These are phyloP conservation scores for Arizona elegans DNA, from an alignment of 2,113 vertebrate genomes.

Conservation along the genomic window DNA sequence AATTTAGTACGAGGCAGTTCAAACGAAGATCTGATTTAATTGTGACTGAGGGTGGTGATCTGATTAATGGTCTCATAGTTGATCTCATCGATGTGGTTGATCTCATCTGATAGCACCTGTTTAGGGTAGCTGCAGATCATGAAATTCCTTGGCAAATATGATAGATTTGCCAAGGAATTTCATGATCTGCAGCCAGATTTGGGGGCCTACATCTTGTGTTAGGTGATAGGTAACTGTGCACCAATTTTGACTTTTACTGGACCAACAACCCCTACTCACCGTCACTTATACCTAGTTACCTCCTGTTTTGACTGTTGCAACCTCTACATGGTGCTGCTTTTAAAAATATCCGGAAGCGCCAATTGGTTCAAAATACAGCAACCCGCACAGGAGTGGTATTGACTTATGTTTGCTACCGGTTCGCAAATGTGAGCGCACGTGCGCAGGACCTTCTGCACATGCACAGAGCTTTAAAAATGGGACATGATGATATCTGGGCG, in stretches of 20 bases:
- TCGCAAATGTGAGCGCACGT: too few species aligned
- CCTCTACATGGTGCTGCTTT: neutral
- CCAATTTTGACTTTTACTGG: neutral
- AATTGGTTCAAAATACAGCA: neutral
- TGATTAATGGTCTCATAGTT: neutral
- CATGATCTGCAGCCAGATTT: neutral
- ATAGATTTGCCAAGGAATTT: neutral
- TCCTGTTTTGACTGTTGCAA: neutral
- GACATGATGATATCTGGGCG: too few species aligned
- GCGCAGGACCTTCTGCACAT: too few species aligned
- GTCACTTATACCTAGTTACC: neutral
- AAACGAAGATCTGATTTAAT: neutral
- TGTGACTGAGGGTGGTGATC: neutral
- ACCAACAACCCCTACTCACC: neutral
- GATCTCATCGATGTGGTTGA: neutral
- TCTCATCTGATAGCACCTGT: neutral
- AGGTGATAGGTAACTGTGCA: neutral
- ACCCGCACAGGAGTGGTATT: neutral
- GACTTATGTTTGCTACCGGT: too few species aligned
- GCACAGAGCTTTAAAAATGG: too few species aligned
- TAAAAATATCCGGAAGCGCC: neutral
- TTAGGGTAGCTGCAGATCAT: neutral
- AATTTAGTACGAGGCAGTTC: neutral
- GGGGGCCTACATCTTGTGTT: neutral
- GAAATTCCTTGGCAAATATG: too few species aligned